These are phyloP conservation scores for Microtus oregoni DNA, from an alignment of 2,113 vertebrate genomes.

Conservation along the genomic window DNA sequence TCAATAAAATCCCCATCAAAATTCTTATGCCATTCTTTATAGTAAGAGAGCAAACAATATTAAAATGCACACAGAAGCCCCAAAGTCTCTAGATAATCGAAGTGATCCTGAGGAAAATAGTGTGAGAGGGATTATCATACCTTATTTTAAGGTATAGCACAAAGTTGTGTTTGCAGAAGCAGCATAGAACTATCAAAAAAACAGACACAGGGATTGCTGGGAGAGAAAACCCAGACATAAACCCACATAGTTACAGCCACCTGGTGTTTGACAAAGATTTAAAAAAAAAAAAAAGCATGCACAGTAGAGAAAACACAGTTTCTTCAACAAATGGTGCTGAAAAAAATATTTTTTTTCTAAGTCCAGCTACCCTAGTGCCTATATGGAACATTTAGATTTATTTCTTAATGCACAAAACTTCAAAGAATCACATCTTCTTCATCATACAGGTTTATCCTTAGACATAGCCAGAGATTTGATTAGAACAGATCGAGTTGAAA, in stretches of 20 bases:
- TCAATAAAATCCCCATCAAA: neutral
- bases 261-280: neutral
- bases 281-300: neutral
- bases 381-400: neutral
- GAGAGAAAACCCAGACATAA: neutral
- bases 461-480: neutral
- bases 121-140: neutral
- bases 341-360: neutral
- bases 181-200: neutral
- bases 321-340: neutral
- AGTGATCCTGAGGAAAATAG: neutral
- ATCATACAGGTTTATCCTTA: neutral
- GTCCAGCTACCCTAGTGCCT: neutral
- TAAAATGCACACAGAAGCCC: neutral
- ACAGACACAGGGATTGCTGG: neutral
- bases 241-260: neutral
- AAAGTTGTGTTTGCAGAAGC: neutral
- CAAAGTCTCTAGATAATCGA: neutral
- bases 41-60: neutral
- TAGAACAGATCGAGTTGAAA: neutral
- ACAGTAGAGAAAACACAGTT: neutral
- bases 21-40: neutral
- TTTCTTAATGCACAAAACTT: neutral
- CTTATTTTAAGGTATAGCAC: neutral
- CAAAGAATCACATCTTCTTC: neutral